Base-by-base conservation (phyloP, 2,888 invertebrate genomes). In the Leptinotarsa peninsularis region DNA sequence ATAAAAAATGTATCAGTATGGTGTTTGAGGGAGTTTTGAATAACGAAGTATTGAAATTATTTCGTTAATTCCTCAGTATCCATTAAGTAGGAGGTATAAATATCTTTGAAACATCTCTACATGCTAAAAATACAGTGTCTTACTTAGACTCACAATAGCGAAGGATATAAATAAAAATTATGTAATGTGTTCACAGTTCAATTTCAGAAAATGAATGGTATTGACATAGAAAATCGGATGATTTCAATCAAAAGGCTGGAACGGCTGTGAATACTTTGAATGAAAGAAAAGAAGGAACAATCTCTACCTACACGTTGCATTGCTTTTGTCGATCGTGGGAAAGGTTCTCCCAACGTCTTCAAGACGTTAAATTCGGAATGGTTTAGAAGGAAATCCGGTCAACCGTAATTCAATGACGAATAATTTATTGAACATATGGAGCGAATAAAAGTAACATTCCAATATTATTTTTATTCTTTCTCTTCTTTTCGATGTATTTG, bases 331-430 rank as follows among this genome's bases (percentile, higher is more conserved):
- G 66, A 76, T 71, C 76, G 76, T 76, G 76, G 76, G 76, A 76
- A 76, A 66, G 69, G 70, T 21, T 54, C 67, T 67, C 67, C 73
- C 73, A 54, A 66, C 73, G 43, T 76, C 76, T 76, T 69, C 49
- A 73, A 76, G 73, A 76, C 71, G 71, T 75, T 72, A 66, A 58
- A 68, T 69, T 54, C 58, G 58, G 63, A 63, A 63, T 43, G 43
- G 43, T 75, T 76, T 71, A 72, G 73, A 76, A 76, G 76, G 76
- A 73, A 73, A 76, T 76, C 76, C 76, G 76, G 76, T 73, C 73
- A 74, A 67, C 71, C 71, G 27, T 63, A 33, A 33, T 63, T 33
- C n/a, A n/a, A 63, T 21, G 33, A 33, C 27, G 60, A 63, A 18
- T 10, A n/a, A 63, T 33, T 63, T 15, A 15, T 58, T 13, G 58